Percentiles rank a stretch among this genome's conserved stretches.
Evolutionary conservation across 2,888 invertebrate species (phyloP).

Genomic region (Adelognathus sp.): DNA sequence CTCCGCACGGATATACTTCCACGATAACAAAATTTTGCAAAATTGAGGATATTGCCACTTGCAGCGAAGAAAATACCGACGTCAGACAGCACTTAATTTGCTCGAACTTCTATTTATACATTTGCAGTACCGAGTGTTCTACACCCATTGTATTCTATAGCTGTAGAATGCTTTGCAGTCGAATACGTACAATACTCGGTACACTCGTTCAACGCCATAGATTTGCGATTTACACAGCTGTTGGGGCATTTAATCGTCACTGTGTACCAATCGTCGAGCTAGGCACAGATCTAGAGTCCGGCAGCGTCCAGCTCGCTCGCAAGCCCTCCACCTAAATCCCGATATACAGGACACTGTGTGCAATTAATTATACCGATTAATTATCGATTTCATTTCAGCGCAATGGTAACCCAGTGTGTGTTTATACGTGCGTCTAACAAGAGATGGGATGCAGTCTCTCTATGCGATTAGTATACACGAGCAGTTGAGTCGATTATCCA

Average conservation of each 20-base stretch:
- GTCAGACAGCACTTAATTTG: too few species aligned
- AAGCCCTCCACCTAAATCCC: slow-evolving; percentile 37
- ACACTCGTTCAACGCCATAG: slow-evolving; percentile 33
- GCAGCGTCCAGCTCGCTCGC: slow-evolving; percentile 4
- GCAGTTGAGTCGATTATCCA: slow-evolving; percentile 47
- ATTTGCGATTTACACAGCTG: slow-evolving; percentile 34
- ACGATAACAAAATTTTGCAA: too few species aligned
- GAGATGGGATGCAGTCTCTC: neutral
- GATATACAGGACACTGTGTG: slow-evolving; percentile 52
- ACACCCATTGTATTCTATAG: neutral
- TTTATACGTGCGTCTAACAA: neutral
- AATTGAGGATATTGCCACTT: too few species aligned
- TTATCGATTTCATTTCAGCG: slow-evolving; percentile 42
- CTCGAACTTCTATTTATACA: neutral
- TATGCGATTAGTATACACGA: slow-evolving; percentile 43
- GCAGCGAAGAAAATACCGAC: too few species aligned
- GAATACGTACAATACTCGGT: slow-evolving; percentile 29
- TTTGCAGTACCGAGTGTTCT: neutral
- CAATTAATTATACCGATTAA: slow-evolving; percentile 75
- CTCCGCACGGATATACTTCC: too few species aligned
- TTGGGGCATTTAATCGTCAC: neutral
- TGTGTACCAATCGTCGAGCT: too few species aligned
- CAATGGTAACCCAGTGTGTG: neutral
- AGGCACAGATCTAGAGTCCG: neutral
- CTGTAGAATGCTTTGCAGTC: neutral